Conservation (phyloP, 92 coral and sea anemone species). For the Porites divaricata region DNA sequence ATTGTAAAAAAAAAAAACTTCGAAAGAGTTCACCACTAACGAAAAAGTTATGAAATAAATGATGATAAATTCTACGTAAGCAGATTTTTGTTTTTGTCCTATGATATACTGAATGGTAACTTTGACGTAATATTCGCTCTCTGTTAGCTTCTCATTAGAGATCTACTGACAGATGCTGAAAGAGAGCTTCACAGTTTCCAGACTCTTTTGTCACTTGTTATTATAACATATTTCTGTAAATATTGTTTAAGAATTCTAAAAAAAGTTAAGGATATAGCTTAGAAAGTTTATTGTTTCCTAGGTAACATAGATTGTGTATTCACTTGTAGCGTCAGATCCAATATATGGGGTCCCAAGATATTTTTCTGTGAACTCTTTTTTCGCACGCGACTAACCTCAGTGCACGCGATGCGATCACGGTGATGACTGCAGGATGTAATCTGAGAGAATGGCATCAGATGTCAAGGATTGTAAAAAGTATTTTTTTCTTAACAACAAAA, state of each 20-base stretch:
- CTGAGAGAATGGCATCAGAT: slow-evolving; percentile 61
- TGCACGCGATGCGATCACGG: slow-evolving; percentile 65
- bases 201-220: not conserved
- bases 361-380: slow-evolving; percentile 74
- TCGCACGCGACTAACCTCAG: slow-evolving; percentile 62
- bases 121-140: too few species aligned
- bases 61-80: too few species aligned
- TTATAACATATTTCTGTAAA: not conserved
- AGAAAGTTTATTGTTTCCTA: slow-evolving; percentile 28
- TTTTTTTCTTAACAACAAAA: slow-evolving; percentile 9
- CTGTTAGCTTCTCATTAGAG: too few species aligned
- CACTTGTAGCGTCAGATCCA: slow-evolving; percentile 62
- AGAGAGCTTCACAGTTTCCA: not conserved
- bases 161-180: too few species aligned
- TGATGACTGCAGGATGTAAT: slow-evolving; percentile 68
- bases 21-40: too few species aligned
- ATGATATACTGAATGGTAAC: too few species aligned
- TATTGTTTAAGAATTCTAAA: not conserved
- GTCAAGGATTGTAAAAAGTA: slow-evolving; percentile 52
- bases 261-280: not conserved
- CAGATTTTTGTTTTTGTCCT: too few species aligned
- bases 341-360: slow-evolving; percentile 58
- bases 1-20: too few species aligned
- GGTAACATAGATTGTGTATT: slow-evolving; percentile 53
- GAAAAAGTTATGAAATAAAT: too few species aligned